Conservation (phyloP, 2,888 invertebrate species). For the Cetonia aurata region DNA sequence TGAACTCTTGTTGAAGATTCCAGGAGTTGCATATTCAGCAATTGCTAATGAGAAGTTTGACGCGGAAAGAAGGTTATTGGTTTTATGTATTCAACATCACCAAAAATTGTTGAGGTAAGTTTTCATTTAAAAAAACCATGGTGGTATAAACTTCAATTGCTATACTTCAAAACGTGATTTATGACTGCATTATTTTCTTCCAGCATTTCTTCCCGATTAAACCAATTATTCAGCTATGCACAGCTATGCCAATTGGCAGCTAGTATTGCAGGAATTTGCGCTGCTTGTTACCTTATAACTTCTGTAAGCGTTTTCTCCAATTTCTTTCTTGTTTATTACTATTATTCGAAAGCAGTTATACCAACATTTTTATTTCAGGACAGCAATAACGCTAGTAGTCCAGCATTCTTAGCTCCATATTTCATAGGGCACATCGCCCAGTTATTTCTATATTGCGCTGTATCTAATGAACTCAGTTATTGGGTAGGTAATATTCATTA, state of each 20-base stretch:
- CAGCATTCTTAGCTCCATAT: constrained; percentile 41
- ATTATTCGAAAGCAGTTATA: neutral
- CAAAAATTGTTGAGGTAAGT: constrained; percentile 47
- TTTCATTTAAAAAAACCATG: too few species aligned
- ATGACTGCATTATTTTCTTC: neutral
- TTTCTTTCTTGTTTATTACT: neutral
- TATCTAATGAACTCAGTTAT: constrained; percentile 50
- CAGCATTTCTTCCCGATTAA: constrained; percentile 45
- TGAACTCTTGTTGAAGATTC: constrained; percentile 23
- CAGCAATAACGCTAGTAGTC: neutral
- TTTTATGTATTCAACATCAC: constrained; percentile 49
- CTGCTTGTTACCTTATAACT: constrained; percentile 47
- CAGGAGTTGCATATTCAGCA: constrained; percentile 26
- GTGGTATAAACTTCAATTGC: too few species aligned
- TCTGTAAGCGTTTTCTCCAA: constrained; percentile 29
- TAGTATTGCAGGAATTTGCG: constrained; percentile 48
- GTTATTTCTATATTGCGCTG: constrained; percentile 49
- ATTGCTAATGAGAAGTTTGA: constrained; percentile 15
- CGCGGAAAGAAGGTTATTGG: constrained; percentile 38
- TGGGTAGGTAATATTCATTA: constrained; percentile 45
- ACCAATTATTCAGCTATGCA: constrained; percentile 41
- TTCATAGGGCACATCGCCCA: constrained; percentile 49
- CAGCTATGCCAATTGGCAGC: constrained; percentile 47
- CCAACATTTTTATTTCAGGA: neutral
- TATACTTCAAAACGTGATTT: too few species aligned